phyloP scores from a whole-genome alignment of 2,888 invertebrate genomes.

The Caenorhabditis sp. region DNA sequence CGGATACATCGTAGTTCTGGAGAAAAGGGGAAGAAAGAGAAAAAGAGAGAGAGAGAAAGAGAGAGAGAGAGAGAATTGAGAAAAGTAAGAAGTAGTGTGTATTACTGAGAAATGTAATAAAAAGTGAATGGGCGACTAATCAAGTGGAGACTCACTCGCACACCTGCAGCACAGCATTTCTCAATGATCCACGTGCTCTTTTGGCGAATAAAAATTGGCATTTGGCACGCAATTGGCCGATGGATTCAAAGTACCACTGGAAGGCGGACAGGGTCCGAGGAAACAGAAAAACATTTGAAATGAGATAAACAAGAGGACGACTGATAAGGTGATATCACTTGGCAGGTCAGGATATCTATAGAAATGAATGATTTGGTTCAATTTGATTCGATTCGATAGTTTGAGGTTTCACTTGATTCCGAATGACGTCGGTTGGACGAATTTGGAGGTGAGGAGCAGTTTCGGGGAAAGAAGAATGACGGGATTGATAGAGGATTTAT shows the following conservation, averaged over 20 bases:
- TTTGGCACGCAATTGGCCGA: constrained; percentile 12
- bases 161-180: no score
- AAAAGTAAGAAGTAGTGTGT: constrained; percentile 14
- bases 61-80: constrained; percentile 1
- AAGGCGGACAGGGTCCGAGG: no score
- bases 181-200: neutral
- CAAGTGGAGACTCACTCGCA: neutral
- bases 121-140: constrained; percentile 2
- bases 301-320: no score
- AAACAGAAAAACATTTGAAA: neutral
- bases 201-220: constrained; percentile 9
- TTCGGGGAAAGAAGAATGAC: neutral
- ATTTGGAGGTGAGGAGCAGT: neutral
- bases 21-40: neutral
- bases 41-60: no score
- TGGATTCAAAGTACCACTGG: neutral
- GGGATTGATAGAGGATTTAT: neutral
- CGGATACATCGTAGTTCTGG: neutral
- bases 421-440: neutral
- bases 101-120: constrained; percentile 15
- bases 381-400: neutral
- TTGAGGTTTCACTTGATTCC: neutral
- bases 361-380: neutral
- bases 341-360: neutral
- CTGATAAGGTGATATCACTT: neutral